These are phyloP conservation scores for Uria lomvia DNA, from an alignment of 2,113 vertebrate genomes.

Conservation along the genomic window DNA sequence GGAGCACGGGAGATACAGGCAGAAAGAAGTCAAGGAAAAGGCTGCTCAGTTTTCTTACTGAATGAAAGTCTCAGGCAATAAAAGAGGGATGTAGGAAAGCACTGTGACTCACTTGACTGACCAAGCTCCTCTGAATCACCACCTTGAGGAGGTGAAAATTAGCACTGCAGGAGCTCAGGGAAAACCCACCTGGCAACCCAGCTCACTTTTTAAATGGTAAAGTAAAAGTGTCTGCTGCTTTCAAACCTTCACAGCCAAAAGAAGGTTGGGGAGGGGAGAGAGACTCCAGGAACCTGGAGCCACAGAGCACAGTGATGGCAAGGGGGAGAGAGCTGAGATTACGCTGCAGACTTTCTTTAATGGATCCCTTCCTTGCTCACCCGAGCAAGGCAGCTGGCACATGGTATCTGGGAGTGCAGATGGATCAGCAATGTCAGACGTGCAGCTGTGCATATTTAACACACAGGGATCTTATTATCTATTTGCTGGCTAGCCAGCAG, in stretches of 20 bases:
- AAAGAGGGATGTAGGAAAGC: background rate
- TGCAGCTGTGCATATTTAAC: slow-evolving; percentile 68
- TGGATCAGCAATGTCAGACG: slow-evolving; percentile 54
- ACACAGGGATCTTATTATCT: slow-evolving; percentile 64
- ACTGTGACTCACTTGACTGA: background rate
- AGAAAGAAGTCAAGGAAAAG: background rate
- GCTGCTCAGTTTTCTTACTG: background rate
- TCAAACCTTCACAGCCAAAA: background rate
- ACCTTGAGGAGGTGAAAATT: background rate
- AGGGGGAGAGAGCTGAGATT: background rate
- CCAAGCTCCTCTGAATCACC: slow-evolving; percentile 3
- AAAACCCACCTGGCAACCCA: slow-evolving; percentile 6
- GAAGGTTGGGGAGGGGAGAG: background rate
- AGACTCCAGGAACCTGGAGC: background rate
- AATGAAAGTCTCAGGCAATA: background rate
- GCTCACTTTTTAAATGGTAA: background rate
- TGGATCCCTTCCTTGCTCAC: slow-evolving; percentile 18
- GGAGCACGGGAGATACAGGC: background rate
- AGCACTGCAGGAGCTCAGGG: background rate
- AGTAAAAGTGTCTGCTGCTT: background rate
- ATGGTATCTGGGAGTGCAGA: slow-evolving; percentile 33
- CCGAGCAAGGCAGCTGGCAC: slow-evolving; percentile 18
- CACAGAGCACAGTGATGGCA: accelerated
- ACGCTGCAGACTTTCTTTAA: background rate
- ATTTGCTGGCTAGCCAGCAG: slow-evolving; percentile 56